Evolutionary conservation across 2,888 invertebrate genomes (phyloP).

Genomic region (Octonoba sinensis): DNA sequence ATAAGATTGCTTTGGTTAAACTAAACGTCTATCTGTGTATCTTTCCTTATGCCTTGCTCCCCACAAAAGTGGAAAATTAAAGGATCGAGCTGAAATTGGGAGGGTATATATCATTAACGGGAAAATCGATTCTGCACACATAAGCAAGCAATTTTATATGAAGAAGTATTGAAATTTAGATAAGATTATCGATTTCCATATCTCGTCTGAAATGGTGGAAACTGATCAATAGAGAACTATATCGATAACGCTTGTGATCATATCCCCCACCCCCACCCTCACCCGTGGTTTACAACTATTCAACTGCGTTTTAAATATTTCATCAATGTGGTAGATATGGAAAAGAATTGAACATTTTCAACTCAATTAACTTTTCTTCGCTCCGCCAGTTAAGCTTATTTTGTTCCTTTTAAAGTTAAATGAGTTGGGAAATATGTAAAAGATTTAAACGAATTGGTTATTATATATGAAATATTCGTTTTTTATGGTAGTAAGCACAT

Average conservation of each 20-base stretch:
- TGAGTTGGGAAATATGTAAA: too few species aligned
- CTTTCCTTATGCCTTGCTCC: background rate
- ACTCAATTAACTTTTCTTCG: too few species aligned
- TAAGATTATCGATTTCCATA: slow-evolving; percentile 45
- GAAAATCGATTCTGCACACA: slow-evolving; percentile 14
- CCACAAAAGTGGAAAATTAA: slow-evolving; percentile 19
- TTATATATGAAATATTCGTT: too few species aligned
- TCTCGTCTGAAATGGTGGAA: slow-evolving; percentile 44
- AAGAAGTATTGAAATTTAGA: slow-evolving; percentile 49
- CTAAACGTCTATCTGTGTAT: too few species aligned
- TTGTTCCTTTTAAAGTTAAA: too few species aligned
- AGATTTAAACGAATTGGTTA: too few species aligned
- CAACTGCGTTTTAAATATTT: slow-evolving; percentile 35
- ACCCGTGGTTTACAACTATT: slow-evolving; percentile 17
- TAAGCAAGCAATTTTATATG: slow-evolving; percentile 40
- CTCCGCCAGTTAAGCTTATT: too few species aligned
- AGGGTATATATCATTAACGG: slow-evolving; percentile 47
- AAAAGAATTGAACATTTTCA: too few species aligned
- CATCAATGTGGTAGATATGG: slow-evolving; percentile 26
- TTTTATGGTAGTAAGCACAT: too few species aligned
- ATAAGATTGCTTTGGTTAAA: too few species aligned
- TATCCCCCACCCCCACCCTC: slow-evolving; percentile 7
- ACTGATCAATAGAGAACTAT: slow-evolving; percentile 34
- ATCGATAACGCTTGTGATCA: slow-evolving; percentile 15
- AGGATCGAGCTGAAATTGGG: slow-evolving; percentile 14